A percentile compares a stretch with the other conserved stretches of the same genome.
Evolutionary conservation across 2,797 vertebrate species (phyloP).

Genomic region (Enteromius unitaeniatus): DNA sequence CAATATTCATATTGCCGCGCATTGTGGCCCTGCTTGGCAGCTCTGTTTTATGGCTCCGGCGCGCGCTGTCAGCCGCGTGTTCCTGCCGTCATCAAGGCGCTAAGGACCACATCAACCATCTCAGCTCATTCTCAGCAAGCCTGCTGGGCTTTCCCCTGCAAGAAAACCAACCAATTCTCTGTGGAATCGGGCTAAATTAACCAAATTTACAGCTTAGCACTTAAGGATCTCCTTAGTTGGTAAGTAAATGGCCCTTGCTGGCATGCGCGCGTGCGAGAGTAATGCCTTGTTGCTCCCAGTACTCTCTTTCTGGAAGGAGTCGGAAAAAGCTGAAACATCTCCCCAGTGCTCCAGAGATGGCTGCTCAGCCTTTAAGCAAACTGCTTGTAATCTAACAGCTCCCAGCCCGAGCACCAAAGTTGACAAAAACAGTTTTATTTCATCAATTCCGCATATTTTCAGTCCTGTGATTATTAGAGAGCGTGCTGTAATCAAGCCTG

Average conservation of each 20-base stretch:
- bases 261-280: constrained; percentile 33
- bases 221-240: constrained; percentile 79
- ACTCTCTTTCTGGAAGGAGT: constrained; percentile 69
- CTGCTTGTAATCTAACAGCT: constrained; percentile 74
- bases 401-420: constrained; percentile 67
- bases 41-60: constrained; percentile 53
- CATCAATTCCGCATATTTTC: constrained; percentile 68
- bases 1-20: constrained; percentile 58
- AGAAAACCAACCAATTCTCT: constrained; percentile 77
- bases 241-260: constrained; percentile 75
- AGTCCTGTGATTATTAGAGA: constrained; percentile 45
- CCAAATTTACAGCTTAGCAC: constrained; percentile 84
- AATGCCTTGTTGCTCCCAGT: constrained; percentile 67
- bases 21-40: constrained; percentile 23
- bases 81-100: constrained; percentile 70
- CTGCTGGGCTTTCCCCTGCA: constrained; percentile 76
- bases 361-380: constrained; percentile 70
- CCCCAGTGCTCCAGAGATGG: constrained; percentile 67
- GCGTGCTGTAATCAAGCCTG: not conserved
- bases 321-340: constrained; percentile 68
- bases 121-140: constrained; percentile 77
- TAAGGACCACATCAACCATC: constrained; percentile 78
- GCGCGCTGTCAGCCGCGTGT: constrained; percentile 70
- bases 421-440: constrained; percentile 63
- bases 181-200: constrained; percentile 82